phyloP scores from a whole-genome alignment of 2,888 invertebrate species.

The Caenorhabditis japonica region DNA sequence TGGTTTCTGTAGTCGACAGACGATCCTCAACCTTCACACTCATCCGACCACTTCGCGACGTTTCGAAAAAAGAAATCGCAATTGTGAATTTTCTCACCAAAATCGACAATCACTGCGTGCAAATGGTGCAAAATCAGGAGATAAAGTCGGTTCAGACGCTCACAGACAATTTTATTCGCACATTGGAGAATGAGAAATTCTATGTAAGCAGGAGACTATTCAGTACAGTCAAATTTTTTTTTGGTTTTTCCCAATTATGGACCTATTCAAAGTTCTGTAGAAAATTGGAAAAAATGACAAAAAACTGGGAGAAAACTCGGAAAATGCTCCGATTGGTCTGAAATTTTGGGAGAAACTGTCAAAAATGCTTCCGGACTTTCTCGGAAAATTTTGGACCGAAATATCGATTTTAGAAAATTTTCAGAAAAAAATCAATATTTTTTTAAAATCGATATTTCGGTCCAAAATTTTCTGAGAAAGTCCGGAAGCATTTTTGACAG shows the following conservation, averaged over 20 bases:
- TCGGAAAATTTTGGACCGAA: no score
- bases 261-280: no score
- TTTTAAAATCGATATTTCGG: no score
- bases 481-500: no score
- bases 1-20: conserved; percentile 58
- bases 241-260: no score
- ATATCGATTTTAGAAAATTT: no score
- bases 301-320: background rate
- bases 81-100: conserved; percentile 55
- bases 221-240: no score
- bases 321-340: no score
- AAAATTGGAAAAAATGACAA: background rate
- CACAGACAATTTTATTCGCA: conserved; percentile 55
- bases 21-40: conserved; percentile 33
- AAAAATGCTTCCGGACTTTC: no score
- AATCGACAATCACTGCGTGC: conserved; percentile 41
- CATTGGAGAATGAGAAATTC: conserved; percentile 59
- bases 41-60: conserved; percentile 64
- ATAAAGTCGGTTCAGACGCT: conserved; percentile 54
- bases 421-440: no score
- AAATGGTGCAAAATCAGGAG: conserved; percentile 3
- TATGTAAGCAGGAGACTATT: conserved; percentile 44
- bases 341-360: no score
- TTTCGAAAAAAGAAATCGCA: conserved; percentile 59
- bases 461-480: no score